Evolutionary conservation across 2,797 vertebrate genomes (phyloP), one percentile per base, ranked within the genome.

Genomic region (Eutrigla gurnardus): DNA sequence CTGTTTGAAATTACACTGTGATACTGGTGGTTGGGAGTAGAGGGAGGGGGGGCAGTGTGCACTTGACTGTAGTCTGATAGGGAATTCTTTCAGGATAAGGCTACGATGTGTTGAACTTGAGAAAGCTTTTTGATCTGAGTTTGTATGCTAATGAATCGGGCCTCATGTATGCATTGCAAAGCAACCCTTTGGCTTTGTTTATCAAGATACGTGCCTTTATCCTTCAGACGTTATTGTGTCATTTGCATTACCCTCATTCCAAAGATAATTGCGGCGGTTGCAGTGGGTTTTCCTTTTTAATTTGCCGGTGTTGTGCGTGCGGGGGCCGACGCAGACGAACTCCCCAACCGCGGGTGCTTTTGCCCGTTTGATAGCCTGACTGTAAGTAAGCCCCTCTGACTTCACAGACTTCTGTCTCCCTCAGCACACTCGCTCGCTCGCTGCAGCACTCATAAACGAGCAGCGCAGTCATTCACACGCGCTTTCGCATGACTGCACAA

Each of bases 401-500:
- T 73, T 78, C 79, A 78, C 79, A 85, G 88, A 84, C 83, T 82
- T 67, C 79, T 81, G 78, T 82, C 87, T 93, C 83, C 72, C 80
- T 80, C 80, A 58, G 82, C 77, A 70, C 79, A 70, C 84, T 84
- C 58, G 52, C 65, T 70, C 25, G 25, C 25, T 25, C 25, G 75
- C 83, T 9, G 49, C 78, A 59, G 76, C 90, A 87, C 82, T 84
- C 91, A 80, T 81, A 73, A 82, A 79, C 77, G 11, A 72, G 86
- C 83, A 77, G 61, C 85, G 74, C 86, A 66, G 69, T 88, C 83
- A 85, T 84, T 91, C 92, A 87, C 91, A 89, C 83, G 74, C 65
- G 69, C 85, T 90, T 77, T 90, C 75, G 85, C 89, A 87, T 88
- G 89, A 89, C 83, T 88, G 18, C 88, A 68, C 91, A 90, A 92